A percentile compares a stretch with the other conserved stretches of the same genome.
Evolutionary conservation across 2,113 vertebrate genomes (phyloP).

Genomic region (Petromus typicus): DNA sequence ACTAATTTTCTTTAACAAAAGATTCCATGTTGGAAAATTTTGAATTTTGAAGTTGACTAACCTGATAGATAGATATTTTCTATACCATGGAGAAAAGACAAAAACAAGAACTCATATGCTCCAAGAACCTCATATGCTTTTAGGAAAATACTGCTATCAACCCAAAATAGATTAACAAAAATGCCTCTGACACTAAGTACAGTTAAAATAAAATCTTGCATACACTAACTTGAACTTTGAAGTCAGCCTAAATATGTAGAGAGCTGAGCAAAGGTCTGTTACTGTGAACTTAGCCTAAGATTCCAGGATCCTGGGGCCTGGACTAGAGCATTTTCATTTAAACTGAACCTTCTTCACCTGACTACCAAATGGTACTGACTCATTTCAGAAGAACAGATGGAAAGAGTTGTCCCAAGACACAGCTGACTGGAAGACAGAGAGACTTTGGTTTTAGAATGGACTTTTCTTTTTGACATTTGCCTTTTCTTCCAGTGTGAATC

Average conservation of each 20-base stretch:
- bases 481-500: not conserved
- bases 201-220: slow-evolving; percentile 13
- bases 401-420: not conserved
- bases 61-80: not conserved
- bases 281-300: not conserved
- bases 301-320: not conserved
- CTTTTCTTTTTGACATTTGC: not conserved
- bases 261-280: not conserved
- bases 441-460: not conserved
- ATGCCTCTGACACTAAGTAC: not conserved
- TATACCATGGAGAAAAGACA: not conserved
- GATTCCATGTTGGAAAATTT: not conserved
- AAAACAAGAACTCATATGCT: not conserved
- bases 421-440: not conserved
- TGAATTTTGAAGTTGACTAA: slow-evolving; percentile 59
- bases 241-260: not conserved
- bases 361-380: not conserved
- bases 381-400: not conserved
- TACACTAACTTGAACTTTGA: slow-evolving; percentile 2
- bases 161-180: not conserved
- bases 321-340: not conserved
- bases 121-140: slow-evolving; percentile 1
- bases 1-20: slow-evolving; percentile 50
- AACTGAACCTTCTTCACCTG: not conserved
- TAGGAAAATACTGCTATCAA: not conserved